phyloP scores from a whole-genome alignment of 2,888 invertebrate genomes.

The Troides helena region DNA sequence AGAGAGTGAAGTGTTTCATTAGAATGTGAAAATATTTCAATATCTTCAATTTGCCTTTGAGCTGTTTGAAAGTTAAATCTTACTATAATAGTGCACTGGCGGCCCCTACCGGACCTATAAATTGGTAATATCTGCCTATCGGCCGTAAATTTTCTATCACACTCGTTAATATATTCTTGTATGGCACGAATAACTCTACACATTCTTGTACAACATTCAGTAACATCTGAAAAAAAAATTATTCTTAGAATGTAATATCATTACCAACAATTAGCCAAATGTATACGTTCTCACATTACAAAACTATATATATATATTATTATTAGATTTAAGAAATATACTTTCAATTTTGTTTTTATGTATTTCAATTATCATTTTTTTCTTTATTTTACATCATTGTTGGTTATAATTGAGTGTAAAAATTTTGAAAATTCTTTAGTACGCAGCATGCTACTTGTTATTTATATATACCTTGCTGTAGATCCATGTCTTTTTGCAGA shows the following conservation, averaged over 20 bases:
- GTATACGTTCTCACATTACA: too few species aligned
- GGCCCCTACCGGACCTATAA: conserved; percentile 93
- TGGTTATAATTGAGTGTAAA: too few species aligned
- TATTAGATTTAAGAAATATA: not conserved
- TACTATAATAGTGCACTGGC: conserved; percentile 92
- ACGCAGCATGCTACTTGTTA: not conserved
- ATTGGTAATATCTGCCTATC: conserved; percentile 94
- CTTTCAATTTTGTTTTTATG: too few species aligned
- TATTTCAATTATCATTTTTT: too few species aligned
- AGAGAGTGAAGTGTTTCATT: conserved; percentile 95
- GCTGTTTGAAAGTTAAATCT: conserved; percentile 89
- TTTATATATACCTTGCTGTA: conserved; percentile 51
- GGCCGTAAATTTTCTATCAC: conserved; percentile 92
- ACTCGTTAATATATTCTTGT: conserved; percentile 96
- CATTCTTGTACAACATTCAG: conserved; percentile 83
- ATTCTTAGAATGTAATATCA: too few species aligned
- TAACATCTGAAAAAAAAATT: conserved; percentile 54
- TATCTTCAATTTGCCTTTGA: conserved; percentile 92
- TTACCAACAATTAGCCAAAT: too few species aligned
- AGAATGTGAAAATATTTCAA: conserved; percentile 95
- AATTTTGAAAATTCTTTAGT: not conserved
- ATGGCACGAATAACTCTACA: conserved; percentile 96
- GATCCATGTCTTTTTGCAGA: conserved; percentile 90
- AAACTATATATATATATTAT: too few species aligned
- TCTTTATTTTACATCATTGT: too few species aligned